Conservation (phyloP, 2,888 invertebrate genomes). For the Ametastegia equiseti region DNA sequence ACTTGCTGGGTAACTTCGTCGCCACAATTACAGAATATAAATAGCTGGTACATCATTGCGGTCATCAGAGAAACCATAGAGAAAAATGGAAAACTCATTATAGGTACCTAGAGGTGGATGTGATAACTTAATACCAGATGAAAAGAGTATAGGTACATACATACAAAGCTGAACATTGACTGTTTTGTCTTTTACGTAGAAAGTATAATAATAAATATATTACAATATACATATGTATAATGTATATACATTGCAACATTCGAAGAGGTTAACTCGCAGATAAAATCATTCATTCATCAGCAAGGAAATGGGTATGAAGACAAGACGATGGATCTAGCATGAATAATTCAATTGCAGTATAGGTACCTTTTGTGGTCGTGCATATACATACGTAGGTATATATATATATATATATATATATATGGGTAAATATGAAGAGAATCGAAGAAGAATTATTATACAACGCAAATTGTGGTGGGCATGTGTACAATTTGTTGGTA, state of each 20-base stretch:
- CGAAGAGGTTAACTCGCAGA: background rate
- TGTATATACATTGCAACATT: background rate
- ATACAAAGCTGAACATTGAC: background rate
- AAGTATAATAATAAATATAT: background rate
- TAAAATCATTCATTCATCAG: slow-evolving; percentile 6
- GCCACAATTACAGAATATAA: slow-evolving; percentile 43
- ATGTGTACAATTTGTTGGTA: background rate
- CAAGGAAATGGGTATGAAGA: background rate
- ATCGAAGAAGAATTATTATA: background rate
- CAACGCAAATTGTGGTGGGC: slow-evolving; percentile 3
- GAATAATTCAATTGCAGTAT: slow-evolving; percentile 4
- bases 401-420: background rate
- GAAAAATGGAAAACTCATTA: slow-evolving; percentile 43
- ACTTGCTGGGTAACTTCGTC: slow-evolving; percentile 38
- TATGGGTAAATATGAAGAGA: background rate
- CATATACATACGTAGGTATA: background rate
- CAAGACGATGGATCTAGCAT: background rate
- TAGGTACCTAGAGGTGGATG: background rate
- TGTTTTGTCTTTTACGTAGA: background rate
- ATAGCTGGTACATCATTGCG: slow-evolving; percentile 43
- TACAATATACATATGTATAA: too few species aligned
- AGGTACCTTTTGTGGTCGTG: background rate
- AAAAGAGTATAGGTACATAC: too few species aligned
- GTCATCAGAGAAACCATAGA: slow-evolving; percentile 36
- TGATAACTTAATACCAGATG: background rate